A percentile compares a stretch with the other conserved stretches of the same genome.
phyloP scores from a whole-genome alignment of 2,113 vertebrate genomes.

The Callipepla squamata region DNA sequence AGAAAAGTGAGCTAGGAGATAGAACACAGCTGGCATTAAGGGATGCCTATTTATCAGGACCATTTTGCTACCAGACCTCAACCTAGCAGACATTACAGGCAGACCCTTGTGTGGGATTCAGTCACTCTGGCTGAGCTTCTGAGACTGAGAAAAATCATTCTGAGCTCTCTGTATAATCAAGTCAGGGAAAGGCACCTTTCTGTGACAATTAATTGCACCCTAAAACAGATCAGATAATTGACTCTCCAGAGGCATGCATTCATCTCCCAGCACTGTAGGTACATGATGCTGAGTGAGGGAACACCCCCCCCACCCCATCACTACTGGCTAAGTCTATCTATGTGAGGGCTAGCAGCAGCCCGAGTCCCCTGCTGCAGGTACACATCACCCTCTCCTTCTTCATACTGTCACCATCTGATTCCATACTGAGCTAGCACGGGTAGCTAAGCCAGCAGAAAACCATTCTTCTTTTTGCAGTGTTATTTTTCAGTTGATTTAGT shows the following conservation, averaged over 20 bases:
- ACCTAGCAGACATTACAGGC: background rate
- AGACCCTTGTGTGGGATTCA: background rate
- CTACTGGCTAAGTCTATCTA: background rate
- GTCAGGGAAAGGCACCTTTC: background rate
- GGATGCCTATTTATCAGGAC: background rate
- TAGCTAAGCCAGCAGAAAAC: background rate
- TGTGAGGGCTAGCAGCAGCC: background rate
- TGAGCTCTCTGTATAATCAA: background rate
- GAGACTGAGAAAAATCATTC: background rate
- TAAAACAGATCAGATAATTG: background rate
- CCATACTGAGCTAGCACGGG: background rate
- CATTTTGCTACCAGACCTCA: background rate
- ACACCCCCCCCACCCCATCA: background rate
- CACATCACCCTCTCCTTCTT: background rate
- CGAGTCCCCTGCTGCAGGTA: background rate
- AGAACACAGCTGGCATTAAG: background rate
- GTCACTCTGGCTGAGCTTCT: background rate
- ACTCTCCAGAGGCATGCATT: background rate
- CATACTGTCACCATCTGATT: background rate
- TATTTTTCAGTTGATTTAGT: slow-evolving; percentile 33
- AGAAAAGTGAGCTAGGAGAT: background rate
- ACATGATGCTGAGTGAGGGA: background rate
- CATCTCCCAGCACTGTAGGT: background rate
- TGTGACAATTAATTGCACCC: background rate
- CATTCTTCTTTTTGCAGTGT: background rate